A percentile compares a stretch with the other conserved stretches of the same genome.
Evolutionary conservation across 2,888 invertebrate genomes (phyloP).

Genomic region (Rapana venosa): DNA sequence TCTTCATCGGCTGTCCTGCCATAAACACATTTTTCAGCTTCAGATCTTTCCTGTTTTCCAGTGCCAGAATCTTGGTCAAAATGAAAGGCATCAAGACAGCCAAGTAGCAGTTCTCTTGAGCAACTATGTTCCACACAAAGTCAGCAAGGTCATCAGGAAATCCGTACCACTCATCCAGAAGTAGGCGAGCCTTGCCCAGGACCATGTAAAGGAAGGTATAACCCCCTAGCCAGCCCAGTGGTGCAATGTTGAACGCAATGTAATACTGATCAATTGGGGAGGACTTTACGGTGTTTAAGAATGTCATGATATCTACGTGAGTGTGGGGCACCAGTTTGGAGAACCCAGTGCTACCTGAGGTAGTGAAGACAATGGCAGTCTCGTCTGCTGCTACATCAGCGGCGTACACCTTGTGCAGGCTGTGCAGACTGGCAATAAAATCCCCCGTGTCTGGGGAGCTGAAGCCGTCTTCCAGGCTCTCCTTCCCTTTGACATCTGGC

Average conservation of each 20-base stretch:
- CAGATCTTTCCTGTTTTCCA: background rate
- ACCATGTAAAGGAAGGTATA: background rate
- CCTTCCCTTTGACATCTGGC: background rate
- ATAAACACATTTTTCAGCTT: background rate
- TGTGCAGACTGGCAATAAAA: slow-evolving; percentile 41
- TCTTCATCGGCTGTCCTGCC: background rate
- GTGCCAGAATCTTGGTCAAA: background rate
- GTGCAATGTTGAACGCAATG: background rate
- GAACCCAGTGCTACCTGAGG: slow-evolving; percentile 26
- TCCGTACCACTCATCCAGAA: background rate
- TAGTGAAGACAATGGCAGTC: background rate
- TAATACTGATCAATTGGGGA: background rate
- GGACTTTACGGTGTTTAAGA: no score
- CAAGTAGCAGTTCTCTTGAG: background rate
- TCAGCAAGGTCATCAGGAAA: background rate
- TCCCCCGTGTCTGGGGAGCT: slow-evolving; percentile 15
- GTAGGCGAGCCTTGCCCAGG: background rate
- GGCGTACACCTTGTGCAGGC: background rate
- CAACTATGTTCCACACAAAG: background rate
- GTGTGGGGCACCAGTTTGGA: slow-evolving; percentile 2
- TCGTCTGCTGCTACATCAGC: background rate
- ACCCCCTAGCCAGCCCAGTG: background rate
- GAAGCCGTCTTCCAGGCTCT: background rate
- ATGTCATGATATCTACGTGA: background rate
- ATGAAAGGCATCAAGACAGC: background rate